A percentile compares a stretch with the other conserved stretches of the same genome.
phyloP scores from a whole-genome alignment of 2,888 invertebrate genomes.

The Eupsilia transversa region DNA sequence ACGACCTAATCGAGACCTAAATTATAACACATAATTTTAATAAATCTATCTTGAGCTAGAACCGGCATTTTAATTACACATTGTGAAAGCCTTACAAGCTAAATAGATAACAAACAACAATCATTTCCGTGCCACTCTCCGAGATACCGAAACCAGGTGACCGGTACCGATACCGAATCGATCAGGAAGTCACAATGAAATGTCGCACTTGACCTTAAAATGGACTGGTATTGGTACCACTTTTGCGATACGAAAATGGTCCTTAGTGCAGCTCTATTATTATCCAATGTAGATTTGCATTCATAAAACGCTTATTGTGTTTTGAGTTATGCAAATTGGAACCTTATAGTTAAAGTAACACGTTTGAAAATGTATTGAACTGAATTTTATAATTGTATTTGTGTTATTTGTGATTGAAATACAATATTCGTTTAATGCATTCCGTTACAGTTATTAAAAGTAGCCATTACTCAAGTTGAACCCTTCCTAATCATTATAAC shows the following conservation, averaged over 20 bases:
- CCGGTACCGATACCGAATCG: constrained; percentile 66
- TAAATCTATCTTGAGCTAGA: constrained; percentile 11
- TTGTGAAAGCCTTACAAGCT: constrained; percentile 64
- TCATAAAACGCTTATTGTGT: constrained; percentile 52
- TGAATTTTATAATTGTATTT: constrained; percentile 29
- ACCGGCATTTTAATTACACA: constrained; percentile 57
- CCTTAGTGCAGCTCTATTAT: constrained; percentile 42
- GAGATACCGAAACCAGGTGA: constrained; percentile 66
- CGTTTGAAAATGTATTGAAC: not conserved
- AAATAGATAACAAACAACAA: constrained; percentile 66
- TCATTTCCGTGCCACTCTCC: constrained; percentile 66
- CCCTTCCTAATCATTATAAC: constrained; percentile 11
- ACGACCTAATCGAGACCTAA: not conserved
- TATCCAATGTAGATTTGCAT: constrained; percentile 58
- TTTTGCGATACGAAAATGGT: constrained; percentile 43
- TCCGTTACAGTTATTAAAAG: constrained; percentile 2
- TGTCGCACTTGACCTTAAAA: constrained; percentile 79
- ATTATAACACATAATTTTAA: constrained; percentile 15
- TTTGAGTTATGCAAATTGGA: constrained; percentile 19
- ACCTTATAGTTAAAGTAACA: not conserved
- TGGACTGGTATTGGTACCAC: constrained; percentile 64
- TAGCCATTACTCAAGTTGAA: not conserved
- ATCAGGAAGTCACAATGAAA: constrained; percentile 75
- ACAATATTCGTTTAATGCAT: constrained; percentile 5
- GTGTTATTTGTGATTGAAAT: constrained; percentile 33